phyloP scores from a whole-genome alignment of 2,113 vertebrate genomes.

The Plectropomus leopardus region DNA sequence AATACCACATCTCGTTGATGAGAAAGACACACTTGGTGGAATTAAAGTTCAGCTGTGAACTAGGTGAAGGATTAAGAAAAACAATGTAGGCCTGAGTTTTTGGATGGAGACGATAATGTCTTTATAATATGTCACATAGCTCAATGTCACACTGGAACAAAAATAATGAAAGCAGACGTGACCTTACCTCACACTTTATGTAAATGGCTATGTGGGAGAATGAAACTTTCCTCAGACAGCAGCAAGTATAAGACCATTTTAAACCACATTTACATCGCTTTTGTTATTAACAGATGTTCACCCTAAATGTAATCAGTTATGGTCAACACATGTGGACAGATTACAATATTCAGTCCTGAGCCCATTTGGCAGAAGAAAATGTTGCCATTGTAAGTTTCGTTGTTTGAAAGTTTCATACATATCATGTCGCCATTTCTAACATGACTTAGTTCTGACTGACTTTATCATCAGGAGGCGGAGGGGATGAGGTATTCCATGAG shows the following conservation, averaged over 20 bases:
- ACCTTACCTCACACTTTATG: constrained; percentile 31
- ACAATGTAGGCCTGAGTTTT: constrained; percentile 37
- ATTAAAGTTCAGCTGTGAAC: constrained; percentile 48
- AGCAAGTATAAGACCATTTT: neutral
- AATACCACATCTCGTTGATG: constrained; percentile 73
- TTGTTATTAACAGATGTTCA: neutral
- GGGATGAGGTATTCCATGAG: too few relatives aligned
- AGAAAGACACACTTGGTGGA: constrained; percentile 73
- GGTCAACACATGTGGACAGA: too few relatives aligned
- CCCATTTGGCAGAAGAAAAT: too few relatives aligned
- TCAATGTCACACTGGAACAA: constrained; percentile 33
- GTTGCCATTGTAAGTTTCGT: too few relatives aligned
- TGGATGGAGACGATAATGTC: constrained; percentile 58
- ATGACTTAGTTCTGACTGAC: too few relatives aligned
- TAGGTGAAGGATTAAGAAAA: constrained; percentile 58
- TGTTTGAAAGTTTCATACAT: too few relatives aligned
- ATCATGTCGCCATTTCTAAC: too few relatives aligned
- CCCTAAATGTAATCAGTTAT: neutral
- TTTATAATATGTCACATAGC: constrained; percentile 39
- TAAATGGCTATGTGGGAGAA: constrained; percentile 26
- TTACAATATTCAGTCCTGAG: too few relatives aligned
- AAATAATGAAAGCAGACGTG: constrained; percentile 36
- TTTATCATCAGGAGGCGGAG: too few relatives aligned
- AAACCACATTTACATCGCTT: neutral
- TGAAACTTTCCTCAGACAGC: constrained; percentile 2